phyloP scores from a whole-genome alignment of 2,888 invertebrate genomes.

The Conchocele bisecta region DNA sequence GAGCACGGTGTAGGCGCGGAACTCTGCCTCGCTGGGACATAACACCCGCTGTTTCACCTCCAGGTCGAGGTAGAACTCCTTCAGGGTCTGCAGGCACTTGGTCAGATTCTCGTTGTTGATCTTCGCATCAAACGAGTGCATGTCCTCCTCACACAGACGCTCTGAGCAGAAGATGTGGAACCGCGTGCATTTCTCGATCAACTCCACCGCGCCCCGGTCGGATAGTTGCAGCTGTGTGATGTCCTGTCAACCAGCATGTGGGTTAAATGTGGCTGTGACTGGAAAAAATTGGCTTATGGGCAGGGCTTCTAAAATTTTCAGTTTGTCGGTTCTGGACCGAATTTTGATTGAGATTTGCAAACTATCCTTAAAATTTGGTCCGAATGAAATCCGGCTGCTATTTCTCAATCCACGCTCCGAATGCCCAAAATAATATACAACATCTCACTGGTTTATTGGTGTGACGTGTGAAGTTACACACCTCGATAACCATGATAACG shows the following conservation, averaged over 20 bases:
- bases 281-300: too few relatives aligned
- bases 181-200: constrained; percentile 97
- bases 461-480: too few relatives aligned
- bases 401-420: too few relatives aligned
- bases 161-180: constrained; percentile 98
- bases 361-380: too few relatives aligned
- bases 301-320: too few relatives aligned
- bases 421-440: too few relatives aligned
- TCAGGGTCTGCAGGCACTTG: constrained; percentile 97
- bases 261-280: background rate
- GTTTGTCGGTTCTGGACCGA: too few relatives aligned
- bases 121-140: constrained; percentile 95
- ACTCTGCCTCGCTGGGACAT: constrained; percentile 95
- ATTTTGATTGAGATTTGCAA: too few relatives aligned
- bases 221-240: constrained; percentile 98
- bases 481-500: too few relatives aligned
- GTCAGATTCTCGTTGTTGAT: constrained; percentile 94
- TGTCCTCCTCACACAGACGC: constrained; percentile 93
- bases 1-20: constrained; percentile 95
- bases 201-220: constrained; percentile 89
- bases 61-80: constrained; percentile 97
- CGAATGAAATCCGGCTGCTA: too few relatives aligned
- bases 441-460: too few relatives aligned
- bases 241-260: constrained; percentile 88
- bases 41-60: constrained; percentile 85